These are phyloP conservation scores for Pseudeuparius sepicola DNA, from an alignment of 2,888 invertebrate species.

Conservation along the genomic window DNA sequence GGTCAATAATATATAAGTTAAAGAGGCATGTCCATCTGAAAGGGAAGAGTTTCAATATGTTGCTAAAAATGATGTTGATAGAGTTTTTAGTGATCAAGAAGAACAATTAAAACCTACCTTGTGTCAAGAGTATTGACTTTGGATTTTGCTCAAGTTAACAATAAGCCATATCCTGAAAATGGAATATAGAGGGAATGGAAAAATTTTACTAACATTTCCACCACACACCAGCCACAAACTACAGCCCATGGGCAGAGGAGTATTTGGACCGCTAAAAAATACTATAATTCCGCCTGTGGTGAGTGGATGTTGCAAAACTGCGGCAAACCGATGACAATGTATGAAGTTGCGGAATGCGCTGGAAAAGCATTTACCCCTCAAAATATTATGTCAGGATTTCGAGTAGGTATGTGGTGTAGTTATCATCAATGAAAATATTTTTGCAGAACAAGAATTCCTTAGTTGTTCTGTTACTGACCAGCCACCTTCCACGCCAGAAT, in stretches of 20 bases:
- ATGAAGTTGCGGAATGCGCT: conserved; percentile 11
- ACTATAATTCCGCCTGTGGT: conserved; percentile 9
- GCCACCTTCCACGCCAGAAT: conserved; percentile 1
- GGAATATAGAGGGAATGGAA: conserved; percentile 8
- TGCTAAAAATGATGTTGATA: conserved; percentile 2
- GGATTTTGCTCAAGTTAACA: conserved; percentile 1
- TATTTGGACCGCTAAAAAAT: conserved; percentile 12
- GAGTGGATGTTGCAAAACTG: conserved; percentile 11
- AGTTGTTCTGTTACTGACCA: neutral
- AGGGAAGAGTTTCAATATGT: conserved; percentile 1
- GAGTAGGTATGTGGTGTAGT: conserved; percentile 12
- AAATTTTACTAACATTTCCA: conserved; percentile 9
- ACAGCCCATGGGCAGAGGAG: conserved; percentile 9
- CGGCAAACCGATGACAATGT: conserved; percentile 12
- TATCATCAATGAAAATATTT: conserved; percentile 15
- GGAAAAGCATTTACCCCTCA: conserved; percentile 16
- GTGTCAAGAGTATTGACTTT: conserved; percentile 1
- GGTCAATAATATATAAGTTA: no score
- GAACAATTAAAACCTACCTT: conserved; percentile 1
- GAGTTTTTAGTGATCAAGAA: conserved; percentile 2
- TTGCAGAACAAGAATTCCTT: conserved; percentile 17
- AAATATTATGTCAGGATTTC: conserved; percentile 17
- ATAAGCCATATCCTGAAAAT: conserved; percentile 3
- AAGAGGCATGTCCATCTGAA: no score
- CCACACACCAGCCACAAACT: conserved; percentile 13